Conservation (phyloP, 2,113 vertebrate genomes). For the Mionectes macconnelli region DNA sequence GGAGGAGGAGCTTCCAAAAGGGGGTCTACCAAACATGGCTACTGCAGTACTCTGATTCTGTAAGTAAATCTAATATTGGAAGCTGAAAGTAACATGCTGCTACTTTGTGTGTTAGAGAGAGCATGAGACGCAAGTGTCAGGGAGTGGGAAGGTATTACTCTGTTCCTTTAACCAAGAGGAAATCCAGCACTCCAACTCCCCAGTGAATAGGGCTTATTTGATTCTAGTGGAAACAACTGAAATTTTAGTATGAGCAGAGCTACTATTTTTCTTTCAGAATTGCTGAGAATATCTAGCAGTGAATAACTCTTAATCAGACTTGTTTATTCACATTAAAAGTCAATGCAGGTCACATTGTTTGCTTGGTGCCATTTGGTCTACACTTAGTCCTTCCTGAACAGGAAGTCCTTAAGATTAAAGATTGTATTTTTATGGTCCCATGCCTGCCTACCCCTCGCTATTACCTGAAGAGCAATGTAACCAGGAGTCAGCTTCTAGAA, state of each 20-base stretch:
- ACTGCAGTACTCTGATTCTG: background rate
- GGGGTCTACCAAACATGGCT: background rate
- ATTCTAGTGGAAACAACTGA: conserved; percentile 18
- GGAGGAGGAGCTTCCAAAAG: background rate
- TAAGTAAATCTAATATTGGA: background rate
- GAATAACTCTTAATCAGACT: conserved; percentile 60
- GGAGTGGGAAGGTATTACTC: background rate
- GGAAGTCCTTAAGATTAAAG: conserved; percentile 81
- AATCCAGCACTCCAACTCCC: background rate
- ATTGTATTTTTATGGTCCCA: conserved; percentile 73
- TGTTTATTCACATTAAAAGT: conserved; percentile 71
- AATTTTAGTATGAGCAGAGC: conserved; percentile 29
- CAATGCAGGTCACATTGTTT: conserved; percentile 54
- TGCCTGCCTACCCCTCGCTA: conserved; percentile 50
- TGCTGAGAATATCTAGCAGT: conserved; percentile 18
- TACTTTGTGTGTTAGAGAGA: accelerated
- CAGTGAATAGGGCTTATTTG: conserved; percentile 22
- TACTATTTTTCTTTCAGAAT: conserved; percentile 44
- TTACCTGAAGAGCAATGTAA: conserved; percentile 64
- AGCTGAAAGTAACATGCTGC: background rate
- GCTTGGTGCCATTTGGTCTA: conserved; percentile 75
- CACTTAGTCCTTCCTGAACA: conserved; percentile 68
- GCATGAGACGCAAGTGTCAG: background rate
- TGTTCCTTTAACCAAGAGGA: conserved; percentile 17
- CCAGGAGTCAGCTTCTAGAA: conserved; percentile 50